Evolutionary conservation across 1,140 invertebrate genomes (phyloP).

Genomic region (Lepeophtheirus salmonis): DNA sequence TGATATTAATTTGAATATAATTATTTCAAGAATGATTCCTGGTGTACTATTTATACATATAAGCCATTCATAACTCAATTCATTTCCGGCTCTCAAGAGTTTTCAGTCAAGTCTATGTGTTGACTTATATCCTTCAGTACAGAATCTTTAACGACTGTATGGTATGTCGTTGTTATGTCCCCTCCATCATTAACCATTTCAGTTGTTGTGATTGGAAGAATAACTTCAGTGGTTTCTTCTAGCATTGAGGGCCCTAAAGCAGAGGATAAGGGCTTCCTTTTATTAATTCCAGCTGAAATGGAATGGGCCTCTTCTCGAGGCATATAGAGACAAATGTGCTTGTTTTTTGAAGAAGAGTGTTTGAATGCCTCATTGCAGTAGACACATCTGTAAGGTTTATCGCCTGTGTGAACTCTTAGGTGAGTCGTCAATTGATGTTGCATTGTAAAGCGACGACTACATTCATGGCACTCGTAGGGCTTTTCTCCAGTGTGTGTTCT

Average conservation of each 20-base stretch:
- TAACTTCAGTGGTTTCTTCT: not conserved
- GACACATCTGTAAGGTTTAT: constrained; percentile 27
- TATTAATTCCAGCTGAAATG: not conserved
- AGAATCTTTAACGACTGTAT: not conserved
- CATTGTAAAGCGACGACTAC: constrained; percentile 15
- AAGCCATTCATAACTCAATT: too few relatives aligned
- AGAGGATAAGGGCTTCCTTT: not conserved
- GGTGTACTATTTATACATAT: too few relatives aligned
- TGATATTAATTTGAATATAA: too few relatives aligned
- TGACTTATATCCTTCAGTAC: not conserved
- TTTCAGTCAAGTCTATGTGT: too few relatives aligned
- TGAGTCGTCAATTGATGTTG: constrained; percentile 25
- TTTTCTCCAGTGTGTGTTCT: constrained; percentile 24
- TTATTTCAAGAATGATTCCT: too few relatives aligned
- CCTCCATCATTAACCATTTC: not conserved
- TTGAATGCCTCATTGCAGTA: constrained; percentile 23
- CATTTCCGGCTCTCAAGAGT: too few relatives aligned
- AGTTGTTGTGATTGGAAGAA: not conserved
- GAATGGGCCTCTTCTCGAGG: not conserved
- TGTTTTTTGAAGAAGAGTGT: constrained; percentile 10
- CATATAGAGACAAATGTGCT: constrained; percentile 12
- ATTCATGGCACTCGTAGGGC: constrained; percentile 21
- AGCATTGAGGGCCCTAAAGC: not conserved
- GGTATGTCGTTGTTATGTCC: not conserved
- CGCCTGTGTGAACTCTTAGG: constrained; percentile 29